Percentiles rank a stretch among this genome's conserved stretches.
These are phyloP conservation scores for Tupaia chinensis DNA, from an alignment of 2,113 vertebrate species.

Conservation along the genomic window DNA sequence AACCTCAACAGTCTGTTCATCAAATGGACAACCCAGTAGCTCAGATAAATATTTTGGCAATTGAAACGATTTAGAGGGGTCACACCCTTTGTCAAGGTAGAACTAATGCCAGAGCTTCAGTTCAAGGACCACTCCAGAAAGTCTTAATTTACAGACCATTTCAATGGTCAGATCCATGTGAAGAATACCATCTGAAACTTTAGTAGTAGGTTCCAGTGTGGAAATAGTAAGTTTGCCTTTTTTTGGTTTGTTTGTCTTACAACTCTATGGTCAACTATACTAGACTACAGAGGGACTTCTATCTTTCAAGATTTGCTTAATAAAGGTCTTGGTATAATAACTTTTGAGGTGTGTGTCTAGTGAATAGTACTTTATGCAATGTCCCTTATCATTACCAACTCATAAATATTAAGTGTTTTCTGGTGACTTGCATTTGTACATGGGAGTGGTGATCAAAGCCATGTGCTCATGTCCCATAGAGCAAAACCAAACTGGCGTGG, in stretches of 20 bases:
- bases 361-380: slow-evolving; percentile 44
- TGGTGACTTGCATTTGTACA: slow-evolving; percentile 46
- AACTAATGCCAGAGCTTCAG: background rate
- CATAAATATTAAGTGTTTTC: slow-evolving; percentile 57
- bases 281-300: slow-evolving; percentile 68
- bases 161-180: background rate
- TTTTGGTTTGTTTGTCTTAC: slow-evolving; percentile 42
- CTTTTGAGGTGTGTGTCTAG: slow-evolving; percentile 40
- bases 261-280: slow-evolving; percentile 68
- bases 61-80: slow-evolving; percentile 14
- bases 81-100: background rate
- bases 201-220: slow-evolving; percentile 14
- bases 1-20: background rate
- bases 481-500: slow-evolving; percentile 19
- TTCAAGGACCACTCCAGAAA: background rate
- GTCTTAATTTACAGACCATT: slow-evolving; percentile 21
- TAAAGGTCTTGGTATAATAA: slow-evolving; percentile 45
- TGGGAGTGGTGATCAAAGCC: background rate
- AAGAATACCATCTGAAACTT: background rate
- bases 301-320: slow-evolving; percentile 56
- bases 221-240: background rate
- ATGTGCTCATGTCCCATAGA: slow-evolving; percentile 12
- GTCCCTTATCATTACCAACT: slow-evolving; percentile 49
- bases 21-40: background rate
- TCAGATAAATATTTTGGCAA: slow-evolving; percentile 55